phyloP scores from a whole-genome alignment of 1,140 invertebrate genomes.

The Lepidurus packardi region DNA sequence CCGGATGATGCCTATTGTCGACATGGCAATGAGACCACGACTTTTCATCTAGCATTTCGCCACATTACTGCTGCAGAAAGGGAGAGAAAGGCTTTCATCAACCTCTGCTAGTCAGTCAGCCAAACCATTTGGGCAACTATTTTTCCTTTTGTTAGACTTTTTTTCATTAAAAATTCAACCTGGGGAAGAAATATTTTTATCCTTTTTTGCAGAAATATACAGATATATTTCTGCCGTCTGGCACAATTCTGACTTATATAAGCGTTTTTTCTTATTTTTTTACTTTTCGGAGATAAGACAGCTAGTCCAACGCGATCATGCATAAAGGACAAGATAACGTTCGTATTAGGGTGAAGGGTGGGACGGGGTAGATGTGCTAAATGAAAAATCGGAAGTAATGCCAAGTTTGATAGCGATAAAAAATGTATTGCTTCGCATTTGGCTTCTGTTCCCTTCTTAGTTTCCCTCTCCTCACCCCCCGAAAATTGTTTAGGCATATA shows the following conservation, averaged over 20 bases:
- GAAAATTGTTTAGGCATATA: no score
- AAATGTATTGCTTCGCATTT: not conserved
- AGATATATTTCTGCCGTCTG: slow-evolving; percentile 1
- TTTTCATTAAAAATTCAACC: slow-evolving; percentile 2
- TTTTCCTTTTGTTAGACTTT: not conserved
- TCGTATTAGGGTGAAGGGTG: not conserved
- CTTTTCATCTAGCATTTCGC: not conserved
- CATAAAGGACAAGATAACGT: not conserved
- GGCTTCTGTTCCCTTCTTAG: not conserved
- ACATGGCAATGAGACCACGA: not conserved
- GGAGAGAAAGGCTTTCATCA: not conserved
- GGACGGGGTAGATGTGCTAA: not conserved
- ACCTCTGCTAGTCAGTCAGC: slow-evolving; percentile 13
- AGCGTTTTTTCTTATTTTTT: not conserved
- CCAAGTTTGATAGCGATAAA: not conserved
- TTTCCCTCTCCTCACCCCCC: no score
- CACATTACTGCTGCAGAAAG: slow-evolving; percentile 17
- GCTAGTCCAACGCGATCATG: slow-evolving; percentile 8
- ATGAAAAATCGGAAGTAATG: slow-evolving; percentile 8
- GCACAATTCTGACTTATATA: slow-evolving; percentile 12
- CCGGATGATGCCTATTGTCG: slow-evolving; percentile 10
- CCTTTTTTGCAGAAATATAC: not conserved
- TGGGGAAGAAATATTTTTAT: not conserved
- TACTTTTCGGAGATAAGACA: not conserved
- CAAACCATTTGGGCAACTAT: not conserved